phyloP scores from a whole-genome alignment of 2,797 vertebrate genomes.

The Sarcophilus harrisii region DNA sequence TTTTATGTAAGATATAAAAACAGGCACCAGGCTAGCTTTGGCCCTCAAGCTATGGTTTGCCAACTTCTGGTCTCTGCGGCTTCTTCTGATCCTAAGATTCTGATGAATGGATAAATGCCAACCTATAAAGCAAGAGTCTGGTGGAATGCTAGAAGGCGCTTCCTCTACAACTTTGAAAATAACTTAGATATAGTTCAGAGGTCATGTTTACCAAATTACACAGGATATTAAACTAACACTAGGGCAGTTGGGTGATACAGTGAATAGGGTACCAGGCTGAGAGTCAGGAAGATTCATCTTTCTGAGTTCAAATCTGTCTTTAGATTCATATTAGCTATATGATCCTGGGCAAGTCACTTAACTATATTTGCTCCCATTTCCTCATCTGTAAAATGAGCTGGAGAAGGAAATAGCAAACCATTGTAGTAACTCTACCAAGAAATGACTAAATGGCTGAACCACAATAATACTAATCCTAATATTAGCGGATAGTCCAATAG shows the following conservation, averaged over 20 bases:
- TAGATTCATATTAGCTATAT: neutral
- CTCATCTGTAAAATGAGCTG: slow-evolving; percentile 8
- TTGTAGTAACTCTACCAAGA: neutral
- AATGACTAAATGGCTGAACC: neutral
- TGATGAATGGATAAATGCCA: neutral
- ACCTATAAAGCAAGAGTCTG: neutral
- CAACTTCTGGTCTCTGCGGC: neutral
- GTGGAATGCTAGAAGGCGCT: neutral
- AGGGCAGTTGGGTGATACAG: neutral
- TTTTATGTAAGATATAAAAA: neutral
- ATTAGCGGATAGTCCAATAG: no score
- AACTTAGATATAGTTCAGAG: neutral
- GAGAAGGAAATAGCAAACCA: neutral
- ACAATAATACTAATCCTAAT: neutral
- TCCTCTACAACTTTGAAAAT: neutral
- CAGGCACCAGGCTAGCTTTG: neutral
- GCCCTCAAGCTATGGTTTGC: neutral
- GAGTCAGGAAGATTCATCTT: neutral
- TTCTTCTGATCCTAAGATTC: neutral
- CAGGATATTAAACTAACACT: neutral
- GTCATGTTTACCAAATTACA: neutral
- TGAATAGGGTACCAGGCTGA: neutral
- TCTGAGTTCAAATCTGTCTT: neutral
- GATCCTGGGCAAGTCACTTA: neutral
- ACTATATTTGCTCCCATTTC: neutral